Conservation (phyloP, 2,888 invertebrate genomes). For the Leucozona laternaria region DNA sequence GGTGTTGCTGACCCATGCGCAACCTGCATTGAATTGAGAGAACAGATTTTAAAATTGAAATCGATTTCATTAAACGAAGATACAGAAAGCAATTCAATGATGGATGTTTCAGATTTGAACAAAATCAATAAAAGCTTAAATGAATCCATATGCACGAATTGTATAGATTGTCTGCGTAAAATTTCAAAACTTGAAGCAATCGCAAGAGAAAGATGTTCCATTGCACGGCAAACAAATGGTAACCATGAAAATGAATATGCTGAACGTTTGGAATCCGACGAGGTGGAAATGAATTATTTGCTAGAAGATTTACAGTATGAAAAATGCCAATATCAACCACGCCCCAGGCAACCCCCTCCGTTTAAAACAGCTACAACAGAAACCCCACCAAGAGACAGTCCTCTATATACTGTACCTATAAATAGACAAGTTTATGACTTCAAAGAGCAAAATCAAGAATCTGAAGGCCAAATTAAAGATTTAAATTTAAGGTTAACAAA, state of each 20-base stretch:
- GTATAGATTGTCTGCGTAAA: conserved; percentile 22
- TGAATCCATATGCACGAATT: conserved; percentile 5
- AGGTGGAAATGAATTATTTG: too few relatives aligned
- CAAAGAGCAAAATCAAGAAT: conserved; percentile 45
- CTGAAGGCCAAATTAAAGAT: conserved; percentile 40
- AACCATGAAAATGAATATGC: neutral
- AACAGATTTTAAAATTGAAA: conserved; percentile 11
- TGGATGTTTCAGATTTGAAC: neutral
- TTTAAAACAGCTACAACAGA: too few relatives aligned
- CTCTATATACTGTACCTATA: too few relatives aligned
- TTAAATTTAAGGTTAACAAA: conserved; percentile 36
- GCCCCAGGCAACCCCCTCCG: too few relatives aligned
- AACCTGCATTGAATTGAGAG: conserved; percentile 2
- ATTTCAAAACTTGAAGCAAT: conserved; percentile 16
- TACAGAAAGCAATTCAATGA: neutral
- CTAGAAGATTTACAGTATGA: too few relatives aligned
- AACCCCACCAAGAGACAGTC: too few relatives aligned
- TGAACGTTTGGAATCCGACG: too few relatives aligned
- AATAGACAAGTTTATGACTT: too few relatives aligned
- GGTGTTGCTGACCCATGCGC: neutral
- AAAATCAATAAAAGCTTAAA: neutral
- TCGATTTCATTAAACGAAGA: neutral
- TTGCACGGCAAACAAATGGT: neutral
- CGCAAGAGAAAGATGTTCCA: neutral
- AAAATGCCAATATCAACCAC: too few relatives aligned